Percentiles rank a stretch among this genome's conserved stretches.
Evolutionary conservation across 2,797 vertebrate genomes (phyloP).

Genomic region (Parauchenoglanis punctatus): DNA sequence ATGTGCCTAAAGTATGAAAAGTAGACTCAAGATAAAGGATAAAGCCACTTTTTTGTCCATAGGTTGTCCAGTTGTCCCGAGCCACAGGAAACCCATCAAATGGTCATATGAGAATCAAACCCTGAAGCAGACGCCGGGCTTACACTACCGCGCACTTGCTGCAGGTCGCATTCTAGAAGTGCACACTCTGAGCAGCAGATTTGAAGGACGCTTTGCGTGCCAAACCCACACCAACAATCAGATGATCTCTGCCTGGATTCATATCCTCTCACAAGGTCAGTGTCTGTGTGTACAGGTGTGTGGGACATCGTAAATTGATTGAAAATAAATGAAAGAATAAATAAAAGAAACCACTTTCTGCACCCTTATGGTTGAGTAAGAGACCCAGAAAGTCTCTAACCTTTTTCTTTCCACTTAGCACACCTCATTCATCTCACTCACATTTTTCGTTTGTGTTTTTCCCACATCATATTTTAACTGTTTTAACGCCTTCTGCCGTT

Average conservation of each 20-base stretch:
- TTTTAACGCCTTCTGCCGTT: neutral
- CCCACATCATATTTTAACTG: neutral
- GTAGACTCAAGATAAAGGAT: neutral
- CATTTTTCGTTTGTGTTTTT: neutral
- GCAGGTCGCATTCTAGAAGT: constrained; percentile 82
- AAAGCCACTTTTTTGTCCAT: neutral
- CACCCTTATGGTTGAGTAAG: neutral
- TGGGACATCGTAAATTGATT: neutral
- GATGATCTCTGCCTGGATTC: constrained; percentile 76
- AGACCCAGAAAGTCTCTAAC: neutral
- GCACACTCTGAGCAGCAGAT: constrained; percentile 68
- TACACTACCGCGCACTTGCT: constrained; percentile 70
- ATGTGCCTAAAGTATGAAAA: neutral
- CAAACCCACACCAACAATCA: constrained; percentile 69
- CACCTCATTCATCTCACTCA: constrained; percentile 22
- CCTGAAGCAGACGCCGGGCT: constrained; percentile 65
- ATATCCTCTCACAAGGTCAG: constrained; percentile 77
- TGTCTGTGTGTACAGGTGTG: constrained; percentile 7
- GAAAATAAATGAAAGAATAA: neutral
- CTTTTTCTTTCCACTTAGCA: constrained; percentile 13
- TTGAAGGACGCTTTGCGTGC: constrained; percentile 75
- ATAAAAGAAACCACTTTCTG: neutral
- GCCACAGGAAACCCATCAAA: constrained; percentile 68
- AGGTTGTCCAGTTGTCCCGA: constrained; percentile 81
- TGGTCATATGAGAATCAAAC: constrained; percentile 79